phyloP scores from a whole-genome alignment of 2,888 invertebrate species.

The Drosophila ustulata region DNA sequence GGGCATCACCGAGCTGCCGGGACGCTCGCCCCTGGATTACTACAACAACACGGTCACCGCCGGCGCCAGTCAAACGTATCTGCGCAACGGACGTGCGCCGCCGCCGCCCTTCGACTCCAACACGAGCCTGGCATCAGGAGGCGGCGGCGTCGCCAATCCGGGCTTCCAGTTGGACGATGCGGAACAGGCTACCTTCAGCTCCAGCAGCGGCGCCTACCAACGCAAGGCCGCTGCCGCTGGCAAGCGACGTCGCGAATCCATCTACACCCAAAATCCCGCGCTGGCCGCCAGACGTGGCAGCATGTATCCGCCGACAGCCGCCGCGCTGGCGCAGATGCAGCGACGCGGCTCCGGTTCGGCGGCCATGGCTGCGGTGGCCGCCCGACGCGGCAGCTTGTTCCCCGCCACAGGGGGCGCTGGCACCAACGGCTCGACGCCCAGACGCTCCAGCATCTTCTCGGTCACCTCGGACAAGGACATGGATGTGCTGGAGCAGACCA shows the following conservation, averaged over 20 bases:
- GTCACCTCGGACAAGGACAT: conserved; percentile 81
- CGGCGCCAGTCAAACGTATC: conserved; percentile 65
- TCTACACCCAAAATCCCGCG: conserved; percentile 82
- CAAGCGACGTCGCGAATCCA: conserved; percentile 79
- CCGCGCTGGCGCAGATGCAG: conserved; percentile 66
- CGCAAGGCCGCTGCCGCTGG: conserved; percentile 55
- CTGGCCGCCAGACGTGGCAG: conserved; percentile 78
- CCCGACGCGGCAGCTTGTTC: conserved; percentile 82
- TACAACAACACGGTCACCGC: conserved; percentile 81
- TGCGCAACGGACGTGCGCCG: conserved; percentile 68
- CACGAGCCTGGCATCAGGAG: conserved; percentile 49
- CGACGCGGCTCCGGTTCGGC: conserved; percentile 76
- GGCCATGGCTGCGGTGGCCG: conserved; percentile 61
- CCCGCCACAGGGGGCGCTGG: conserved; percentile 46
- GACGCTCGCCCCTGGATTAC: conserved; percentile 65
- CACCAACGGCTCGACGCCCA: conserved; percentile 37
- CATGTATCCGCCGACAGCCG: conserved; percentile 73
- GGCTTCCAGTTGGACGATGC: conserved; percentile 66
- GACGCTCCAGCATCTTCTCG: conserved; percentile 83
- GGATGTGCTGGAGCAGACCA: conserved; percentile 91
- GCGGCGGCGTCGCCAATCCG: conserved; percentile 50
- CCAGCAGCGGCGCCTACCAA: conserved; percentile 70
- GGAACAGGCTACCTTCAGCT: conserved; percentile 55
- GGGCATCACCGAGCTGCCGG: conserved; percentile 53
- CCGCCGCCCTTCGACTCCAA: conserved; percentile 57